Percentiles rank a stretch among this genome's conserved stretches.
These are phyloP conservation scores for Gymnothorax reevesii DNA, from an alignment of 2,797 vertebrate species.

Conservation along the genomic window DNA sequence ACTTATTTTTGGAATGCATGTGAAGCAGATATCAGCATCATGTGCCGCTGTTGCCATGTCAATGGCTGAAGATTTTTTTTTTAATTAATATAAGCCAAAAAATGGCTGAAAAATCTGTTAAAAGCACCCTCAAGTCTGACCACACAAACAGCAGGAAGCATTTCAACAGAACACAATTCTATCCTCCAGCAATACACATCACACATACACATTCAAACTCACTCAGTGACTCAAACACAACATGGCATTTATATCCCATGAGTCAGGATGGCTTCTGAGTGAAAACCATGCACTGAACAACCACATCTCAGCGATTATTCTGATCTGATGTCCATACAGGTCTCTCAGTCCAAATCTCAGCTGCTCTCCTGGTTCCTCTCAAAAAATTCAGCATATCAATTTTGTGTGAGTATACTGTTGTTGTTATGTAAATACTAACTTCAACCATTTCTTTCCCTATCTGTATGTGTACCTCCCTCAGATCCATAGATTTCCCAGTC, in stretches of 20 bases:
- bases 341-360: constrained; percentile 13
- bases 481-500: neutral
- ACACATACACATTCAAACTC: constrained; percentile 26
- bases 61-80: neutral
- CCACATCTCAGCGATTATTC: constrained; percentile 42
- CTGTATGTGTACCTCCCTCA: constrained; percentile 4
- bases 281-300: constrained; percentile 10
- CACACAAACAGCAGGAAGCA: constrained; percentile 6
- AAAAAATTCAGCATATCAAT: no score
- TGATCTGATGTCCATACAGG: constrained; percentile 38
- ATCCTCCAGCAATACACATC: neutral
- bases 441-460: neutral
- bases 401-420: no score
- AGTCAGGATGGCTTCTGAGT: constrained; percentile 52
- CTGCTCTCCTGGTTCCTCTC: neutral
- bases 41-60: neutral
- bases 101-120: neutral
- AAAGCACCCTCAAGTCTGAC: neutral
- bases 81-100: neutral
- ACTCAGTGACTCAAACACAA: constrained; percentile 60
- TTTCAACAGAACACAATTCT: neutral
- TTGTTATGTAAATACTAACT: no score
- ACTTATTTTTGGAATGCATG: constrained; percentile 41
- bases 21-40: constrained; percentile 41
- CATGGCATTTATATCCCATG: constrained; percentile 49